Conservation (phyloP, 2,113 vertebrate genomes). For the Galbula dea region DNA sequence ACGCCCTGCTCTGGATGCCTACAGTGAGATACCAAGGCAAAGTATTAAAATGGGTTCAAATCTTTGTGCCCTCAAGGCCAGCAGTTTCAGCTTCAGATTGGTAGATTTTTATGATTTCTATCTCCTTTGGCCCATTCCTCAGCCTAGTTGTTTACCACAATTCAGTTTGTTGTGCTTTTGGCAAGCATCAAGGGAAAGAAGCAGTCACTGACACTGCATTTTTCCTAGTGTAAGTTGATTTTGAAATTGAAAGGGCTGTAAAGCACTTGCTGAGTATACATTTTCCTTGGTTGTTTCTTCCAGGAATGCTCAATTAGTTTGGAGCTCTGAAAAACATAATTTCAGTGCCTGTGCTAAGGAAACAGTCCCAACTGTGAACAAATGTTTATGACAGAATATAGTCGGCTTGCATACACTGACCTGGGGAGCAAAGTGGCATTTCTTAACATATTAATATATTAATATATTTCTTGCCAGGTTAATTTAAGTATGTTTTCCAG, state of each 20-base stretch:
- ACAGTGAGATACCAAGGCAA: neutral
- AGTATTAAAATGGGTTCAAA: neutral
- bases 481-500: neutral
- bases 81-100: neutral
- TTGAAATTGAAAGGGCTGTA: slow-evolving; percentile 18
- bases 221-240: neutral
- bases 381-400: neutral
- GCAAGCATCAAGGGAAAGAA: neutral
- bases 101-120: neutral
- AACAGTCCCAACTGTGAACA: neutral
- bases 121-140: neutral
- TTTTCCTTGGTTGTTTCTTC: neutral
- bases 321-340: neutral
- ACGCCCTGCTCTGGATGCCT: neutral
- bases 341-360: neutral
- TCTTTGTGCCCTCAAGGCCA: neutral
- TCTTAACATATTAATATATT: too few species aligned
- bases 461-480: neutral
- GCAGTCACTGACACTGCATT: neutral
- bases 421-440: neutral
- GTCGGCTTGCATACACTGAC: neutral
- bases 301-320: neutral
- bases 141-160: neutral
- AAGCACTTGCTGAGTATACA: neutral
- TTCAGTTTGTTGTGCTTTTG: neutral